Conservation (phyloP, 2,113 vertebrate species). For the Carollia perspicillata region DNA sequence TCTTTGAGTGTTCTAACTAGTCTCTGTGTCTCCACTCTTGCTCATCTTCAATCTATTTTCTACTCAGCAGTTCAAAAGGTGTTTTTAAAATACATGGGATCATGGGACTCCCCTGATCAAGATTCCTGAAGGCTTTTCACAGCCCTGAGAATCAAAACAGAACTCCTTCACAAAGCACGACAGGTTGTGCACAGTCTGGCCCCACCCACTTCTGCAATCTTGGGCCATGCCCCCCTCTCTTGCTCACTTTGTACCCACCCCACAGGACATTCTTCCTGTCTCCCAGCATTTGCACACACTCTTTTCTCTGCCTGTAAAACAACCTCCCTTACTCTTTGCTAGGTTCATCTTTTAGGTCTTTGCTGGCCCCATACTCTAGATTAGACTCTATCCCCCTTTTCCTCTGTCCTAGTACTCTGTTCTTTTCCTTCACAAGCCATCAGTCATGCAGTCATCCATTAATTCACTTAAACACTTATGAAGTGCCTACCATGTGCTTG, state of each 20-base stretch:
- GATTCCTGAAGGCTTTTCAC: neutral
- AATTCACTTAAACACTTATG: neutral
- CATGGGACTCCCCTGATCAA: neutral
- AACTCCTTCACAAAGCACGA: neutral
- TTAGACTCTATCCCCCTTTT: neutral
- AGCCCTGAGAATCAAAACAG: neutral
- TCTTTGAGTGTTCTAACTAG: neutral
- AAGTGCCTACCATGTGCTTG: neutral
- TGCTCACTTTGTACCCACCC: neutral
- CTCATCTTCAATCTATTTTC: neutral
- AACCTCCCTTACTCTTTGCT: neutral
- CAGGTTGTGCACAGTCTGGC: neutral
- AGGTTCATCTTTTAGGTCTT: neutral
- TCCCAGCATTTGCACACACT: neutral
- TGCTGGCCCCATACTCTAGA: neutral
- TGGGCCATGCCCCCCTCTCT: accelerated
- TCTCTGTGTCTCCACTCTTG: neutral
- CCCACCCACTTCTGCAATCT: neutral
- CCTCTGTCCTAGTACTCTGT: neutral
- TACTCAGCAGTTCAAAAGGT: neutral
- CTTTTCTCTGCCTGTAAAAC: neutral
- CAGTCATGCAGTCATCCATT: neutral
- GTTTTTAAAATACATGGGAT: neutral
- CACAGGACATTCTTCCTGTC: neutral
- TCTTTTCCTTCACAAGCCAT: neutral